Evolutionary conservation across 2,888 invertebrate genomes (phyloP).

Genomic region (Trachelus troglodyta): DNA sequence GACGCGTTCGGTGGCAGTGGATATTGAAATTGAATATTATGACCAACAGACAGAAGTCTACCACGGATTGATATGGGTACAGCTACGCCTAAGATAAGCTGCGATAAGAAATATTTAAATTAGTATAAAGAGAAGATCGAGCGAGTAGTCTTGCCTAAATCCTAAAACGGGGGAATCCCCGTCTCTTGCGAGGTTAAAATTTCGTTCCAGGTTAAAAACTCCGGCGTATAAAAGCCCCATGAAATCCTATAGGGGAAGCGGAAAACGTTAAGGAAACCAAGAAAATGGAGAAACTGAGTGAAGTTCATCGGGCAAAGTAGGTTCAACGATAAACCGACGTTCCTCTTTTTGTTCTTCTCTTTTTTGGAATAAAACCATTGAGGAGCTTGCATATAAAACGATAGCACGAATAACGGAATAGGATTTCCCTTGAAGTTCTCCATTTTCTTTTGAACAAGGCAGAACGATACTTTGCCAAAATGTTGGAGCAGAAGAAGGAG

Average conservation of each 20-base stretch:
- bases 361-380: neutral
- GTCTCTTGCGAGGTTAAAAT: neutral
- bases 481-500: neutral
- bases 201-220: neutral
- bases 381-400: neutral
- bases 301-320: constrained; percentile 18
- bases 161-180: neutral
- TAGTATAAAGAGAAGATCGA: neutral
- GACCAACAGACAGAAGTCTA: constrained; percentile 70
- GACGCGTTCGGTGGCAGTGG: constrained; percentile 69
- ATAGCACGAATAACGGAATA: neutral
- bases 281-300: neutral
- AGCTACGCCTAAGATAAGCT: constrained; percentile 73
- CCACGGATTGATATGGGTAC: constrained; percentile 71
- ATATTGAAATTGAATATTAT: constrained; percentile 77
- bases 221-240: neutral
- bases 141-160: neutral
- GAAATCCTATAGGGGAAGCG: neutral
- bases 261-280: neutral
- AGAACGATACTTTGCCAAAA: neutral
- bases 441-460: neutral
- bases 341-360: neutral
- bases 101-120: constrained; percentile 41
- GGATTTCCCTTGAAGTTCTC: neutral
- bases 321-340: constrained; percentile 16